Base-by-base conservation (phyloP, 2,888 invertebrate genomes). In the Trachelus troglodyta region DNA sequence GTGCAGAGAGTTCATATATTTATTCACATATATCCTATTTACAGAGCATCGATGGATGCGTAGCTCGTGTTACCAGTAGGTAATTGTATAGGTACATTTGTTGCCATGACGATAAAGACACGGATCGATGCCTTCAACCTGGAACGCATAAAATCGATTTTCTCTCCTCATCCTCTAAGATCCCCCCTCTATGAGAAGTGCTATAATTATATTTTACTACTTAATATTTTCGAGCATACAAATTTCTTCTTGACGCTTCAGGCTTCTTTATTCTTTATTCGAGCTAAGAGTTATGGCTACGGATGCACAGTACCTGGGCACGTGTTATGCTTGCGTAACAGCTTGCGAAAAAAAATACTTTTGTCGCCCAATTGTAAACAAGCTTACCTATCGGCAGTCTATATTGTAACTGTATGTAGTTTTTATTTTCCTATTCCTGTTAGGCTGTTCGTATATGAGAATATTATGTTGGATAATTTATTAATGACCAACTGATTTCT, bases 71-170 rank as follows among this genome's bases (percentile, higher is more conserved):
- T 71, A 71, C 34, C 12, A 31, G 71, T 34, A 34, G 76, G 80
- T 79, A 85, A 83, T 83, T 82, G 84, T 83, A 81, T 82, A 83
- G 81, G 80, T 84, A 81, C 80, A 81, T 76, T 82, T 79, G 85
- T 87, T 85, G 81, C 85, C 84, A 87, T 86, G 86, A 80, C 86
- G 81, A 86, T 84, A 83, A 83, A 84, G 83, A 87, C 86, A 83
- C 83, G 80, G 82, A 84, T 87, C 85, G 85, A 86, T 86, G 84
- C 77, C 84, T 83, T 85, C 82, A 81, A 81, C 81, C 75, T 76
- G 76, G 74, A 40, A 81, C 81, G 82, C 80, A 83, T 82, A 81
- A 75, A 79, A 83, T 83, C 81, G 82, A 85, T 83, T 81, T 81
- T 81, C 77, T 77, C 77, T 76, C 79, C 15, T 71, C 71, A 71